Evolutionary conservation across 64 coral and sea anemone species (phyloP), one percentile per base, ranked within the genome.

Genomic region (Catalaphyllia jardinei): DNA sequence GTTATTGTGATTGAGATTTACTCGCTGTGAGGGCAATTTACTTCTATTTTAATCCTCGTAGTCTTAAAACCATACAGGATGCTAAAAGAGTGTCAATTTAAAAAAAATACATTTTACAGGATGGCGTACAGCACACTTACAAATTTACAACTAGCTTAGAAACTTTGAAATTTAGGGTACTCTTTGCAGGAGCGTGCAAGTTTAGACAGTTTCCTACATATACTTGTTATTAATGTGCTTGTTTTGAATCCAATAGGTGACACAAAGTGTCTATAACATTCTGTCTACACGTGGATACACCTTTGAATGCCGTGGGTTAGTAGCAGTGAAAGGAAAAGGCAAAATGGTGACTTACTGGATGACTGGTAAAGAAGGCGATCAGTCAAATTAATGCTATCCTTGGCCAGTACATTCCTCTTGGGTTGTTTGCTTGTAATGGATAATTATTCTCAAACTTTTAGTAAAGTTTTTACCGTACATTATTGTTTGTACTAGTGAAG

Each of bases 321-420:
- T 99, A 14, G 84, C 94, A 18, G 97, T 99, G 17, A 99, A 99
- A 82, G 97, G 97, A 10, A 99, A 99, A 95, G 97, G 97, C 5
- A 95, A 89, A 74, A 99, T 99, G 97, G 94, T 99, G 14, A 99
- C 97, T 0, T 99, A 99, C 28, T 99, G 94, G 94, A 61, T 99
- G 84, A 95, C 94, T 85, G 97, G 97, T 0, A 99, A 99, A 76
- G 97, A 99, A 91, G 97, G 97, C 52, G 81, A 85, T 39, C 81
- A 85, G 8, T 71, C 81, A 42, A 85, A 35, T 71, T 67, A 83
- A 31, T 52, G 22, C 12, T 10, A 3, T 38, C 72, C 22, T 30
- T 31, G 4, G 33, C 6, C 73, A 51, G 39, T 50, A 24, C 7
- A 69, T 69, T 69, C 22, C 65, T 27, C 65, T 11, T 11, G 22